Evolutionary conservation across 2,113 vertebrate genomes (phyloP).

Genomic region (Theropithecus gelada): DNA sequence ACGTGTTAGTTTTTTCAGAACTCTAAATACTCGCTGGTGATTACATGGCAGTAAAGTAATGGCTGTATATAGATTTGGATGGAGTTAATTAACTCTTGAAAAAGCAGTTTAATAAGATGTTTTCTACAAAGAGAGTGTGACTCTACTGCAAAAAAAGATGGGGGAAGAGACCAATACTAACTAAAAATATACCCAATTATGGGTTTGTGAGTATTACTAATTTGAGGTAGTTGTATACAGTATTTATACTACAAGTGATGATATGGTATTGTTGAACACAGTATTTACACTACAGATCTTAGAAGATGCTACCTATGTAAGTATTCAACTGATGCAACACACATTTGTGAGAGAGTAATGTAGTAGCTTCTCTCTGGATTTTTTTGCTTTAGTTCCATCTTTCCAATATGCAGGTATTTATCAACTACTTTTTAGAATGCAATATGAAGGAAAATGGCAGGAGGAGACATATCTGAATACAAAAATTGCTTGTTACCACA

Average conservation of each 20-base stretch:
- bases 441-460: neutral
- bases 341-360: neutral
- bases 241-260: neutral
- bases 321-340: neutral
- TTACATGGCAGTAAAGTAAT: neutral
- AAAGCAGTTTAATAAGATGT: constrained; percentile 59
- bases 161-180: neutral
- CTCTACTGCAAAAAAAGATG: neutral
- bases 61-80: neutral
- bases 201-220: neutral
- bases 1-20: neutral
- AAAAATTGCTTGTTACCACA: neutral
- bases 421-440: neutral
- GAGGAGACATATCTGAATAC: neutral
- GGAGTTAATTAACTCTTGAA: constrained; percentile 24
- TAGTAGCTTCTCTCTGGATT: neutral
- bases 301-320: neutral
- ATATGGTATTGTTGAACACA: neutral
- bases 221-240: neutral
- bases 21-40: neutral
- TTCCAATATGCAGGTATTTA: neutral
- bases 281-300: neutral
- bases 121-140: neutral
- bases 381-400: neutral
- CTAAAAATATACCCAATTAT: constrained; percentile 40